A percentile compares a stretch with the other conserved stretches of the same genome.
phyloP scores from a whole-genome alignment of 2,888 invertebrate species.

The Drosophila rubida region DNA sequence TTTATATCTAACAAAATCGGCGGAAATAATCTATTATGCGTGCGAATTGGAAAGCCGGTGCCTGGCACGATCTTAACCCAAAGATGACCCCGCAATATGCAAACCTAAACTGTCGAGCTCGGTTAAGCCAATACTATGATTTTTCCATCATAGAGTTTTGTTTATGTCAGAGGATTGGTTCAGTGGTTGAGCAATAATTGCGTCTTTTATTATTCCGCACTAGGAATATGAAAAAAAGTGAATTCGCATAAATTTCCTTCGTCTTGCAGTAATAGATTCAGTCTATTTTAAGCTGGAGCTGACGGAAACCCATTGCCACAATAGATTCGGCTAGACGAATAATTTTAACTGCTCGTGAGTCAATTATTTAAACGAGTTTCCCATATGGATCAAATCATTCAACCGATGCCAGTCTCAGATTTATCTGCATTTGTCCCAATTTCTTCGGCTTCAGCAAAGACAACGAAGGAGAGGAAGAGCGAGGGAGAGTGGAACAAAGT shows the following conservation, averaged over 20 bases:
- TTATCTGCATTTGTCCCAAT: neutral
- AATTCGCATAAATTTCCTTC: neutral
- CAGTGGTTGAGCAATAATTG: neutral
- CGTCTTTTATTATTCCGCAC: neutral
- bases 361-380: slow-evolving; percentile 7
- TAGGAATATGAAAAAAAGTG: neutral
- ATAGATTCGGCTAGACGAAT: slow-evolving; percentile 24
- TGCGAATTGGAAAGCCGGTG: slow-evolving; percentile 43
- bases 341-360: neutral
- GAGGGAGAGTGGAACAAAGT: slow-evolving; percentile 6
- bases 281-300: slow-evolving; percentile 6
- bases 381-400: neutral
- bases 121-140: neutral
- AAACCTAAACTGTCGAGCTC: neutral
- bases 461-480: neutral
- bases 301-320: neutral
- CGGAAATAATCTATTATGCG: slow-evolving; percentile 66
- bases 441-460: neutral
- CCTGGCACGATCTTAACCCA: slow-evolving; percentile 68
- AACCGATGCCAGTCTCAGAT: slow-evolving; percentile 3
- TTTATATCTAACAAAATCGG: slow-evolving; percentile 43
- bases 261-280: neutral
- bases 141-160: neutral
- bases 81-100: slow-evolving; percentile 3
- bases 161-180: neutral